Evolutionary conservation across 2,888 invertebrate species (phyloP), one percentile per base, ranked within the genome.

Genomic region (Zele albiditarsus): DNA sequence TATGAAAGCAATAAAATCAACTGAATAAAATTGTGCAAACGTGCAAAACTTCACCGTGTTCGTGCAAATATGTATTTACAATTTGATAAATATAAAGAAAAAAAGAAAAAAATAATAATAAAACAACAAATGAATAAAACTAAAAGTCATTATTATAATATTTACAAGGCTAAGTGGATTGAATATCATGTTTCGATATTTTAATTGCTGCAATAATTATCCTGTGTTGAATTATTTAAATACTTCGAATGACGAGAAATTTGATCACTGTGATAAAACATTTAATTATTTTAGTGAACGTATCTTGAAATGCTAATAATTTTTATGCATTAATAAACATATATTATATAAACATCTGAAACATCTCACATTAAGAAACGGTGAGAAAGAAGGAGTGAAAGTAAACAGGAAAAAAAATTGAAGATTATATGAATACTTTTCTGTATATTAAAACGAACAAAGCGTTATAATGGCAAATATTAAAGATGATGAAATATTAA

Each of bases 111-210:
- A 63, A n/a, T 5, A 53, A 53, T n/a, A 76, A 38, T 27, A 65
- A 77, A 63, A n/a, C 20, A 53, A 53, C n/a, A 20, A 53, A 53
- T 20, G 8, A 5, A 53, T 20, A 53, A 6, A 53, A 20, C 20
- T 20, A n/a, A n/a, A 73, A 76, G 69, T 73, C 71, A 75, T 69
- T 60, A 72, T 72, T 76, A 31, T 58, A 31, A 23, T 73, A 62
- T 71, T 66, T 70, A 75, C 73, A 78, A 70, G 63, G 74, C 68
- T 70, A 28, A 69, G 76, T 66, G 73, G 74, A 77, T 72, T 71
- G 67, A 72, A 62, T 74, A 78, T 80, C 79, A 79, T 78, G 70
- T 78, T 80, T 80, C 80, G 80, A 82, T 79, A 80, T 77, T 75
- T 67, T 74, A 53, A 70, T 70, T 69, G 76, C 68, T 63, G 38